Conservation (phyloP, 2,888 invertebrate genomes). For the Phortica okadai region DNA sequence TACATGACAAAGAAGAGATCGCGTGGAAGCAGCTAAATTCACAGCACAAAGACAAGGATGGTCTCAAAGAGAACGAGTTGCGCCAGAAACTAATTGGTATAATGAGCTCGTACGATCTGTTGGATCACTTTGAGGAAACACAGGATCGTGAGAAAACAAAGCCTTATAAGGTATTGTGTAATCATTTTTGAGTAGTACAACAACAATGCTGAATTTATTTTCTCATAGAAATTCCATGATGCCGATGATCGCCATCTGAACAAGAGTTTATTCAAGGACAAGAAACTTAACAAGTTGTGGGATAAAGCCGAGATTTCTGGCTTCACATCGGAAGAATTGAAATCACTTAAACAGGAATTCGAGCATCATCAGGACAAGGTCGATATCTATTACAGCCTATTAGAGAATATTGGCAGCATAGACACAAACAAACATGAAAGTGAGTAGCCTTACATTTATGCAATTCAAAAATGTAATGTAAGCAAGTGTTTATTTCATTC, state of each 20-base stretch:
- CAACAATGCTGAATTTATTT: too few species aligned
- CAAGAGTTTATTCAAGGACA: constrained; percentile 90
- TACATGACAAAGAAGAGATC: constrained; percentile 95
- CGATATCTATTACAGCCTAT: constrained; percentile 89
- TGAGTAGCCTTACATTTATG: constrained; percentile 72
- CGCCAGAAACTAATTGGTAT: constrained; percentile 88
- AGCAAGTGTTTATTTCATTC: constrained; percentile 31
- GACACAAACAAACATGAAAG: constrained; percentile 81
- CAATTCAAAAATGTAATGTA: background rate
- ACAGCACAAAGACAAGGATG: constrained; percentile 92
- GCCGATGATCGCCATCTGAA: constrained; percentile 81
- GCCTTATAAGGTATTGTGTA: constrained; percentile 63
- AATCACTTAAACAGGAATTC: constrained; percentile 91
- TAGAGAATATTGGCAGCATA: constrained; percentile 82
- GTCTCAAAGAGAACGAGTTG: constrained; percentile 87
- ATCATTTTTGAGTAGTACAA: background rate
- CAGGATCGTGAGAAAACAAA: constrained; percentile 78
- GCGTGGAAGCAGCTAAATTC: constrained; percentile 87
- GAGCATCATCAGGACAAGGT: constrained; percentile 94
- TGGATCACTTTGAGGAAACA: constrained; percentile 87
- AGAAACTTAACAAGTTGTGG: constrained; percentile 93
- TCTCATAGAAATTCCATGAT: constrained; percentile 71
- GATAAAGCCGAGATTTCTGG: constrained; percentile 91
- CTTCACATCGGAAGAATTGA: constrained; percentile 89
- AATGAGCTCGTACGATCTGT: constrained; percentile 87